These are phyloP conservation scores for Papio anubis DNA, from an alignment of 2,113 vertebrate genomes.

Conservation along the genomic window DNA sequence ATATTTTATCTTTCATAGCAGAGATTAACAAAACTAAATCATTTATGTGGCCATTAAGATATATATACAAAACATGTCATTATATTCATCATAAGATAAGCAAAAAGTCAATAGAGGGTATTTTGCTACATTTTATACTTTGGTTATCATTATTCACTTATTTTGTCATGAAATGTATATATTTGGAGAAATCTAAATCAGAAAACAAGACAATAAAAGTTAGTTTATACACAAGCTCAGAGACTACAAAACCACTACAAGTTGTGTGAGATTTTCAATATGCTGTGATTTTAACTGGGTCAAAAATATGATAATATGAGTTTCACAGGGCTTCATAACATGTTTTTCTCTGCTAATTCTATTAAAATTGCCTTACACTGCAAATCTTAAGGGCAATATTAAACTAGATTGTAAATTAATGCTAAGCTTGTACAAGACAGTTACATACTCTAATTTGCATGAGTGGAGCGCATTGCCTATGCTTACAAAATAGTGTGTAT, in stretches of 20 bases:
- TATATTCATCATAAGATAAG: background rate
- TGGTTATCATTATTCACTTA: background rate
- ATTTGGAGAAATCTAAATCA: background rate
- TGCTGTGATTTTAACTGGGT: background rate
- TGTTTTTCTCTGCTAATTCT: background rate
- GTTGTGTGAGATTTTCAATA: background rate
- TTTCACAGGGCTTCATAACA: background rate
- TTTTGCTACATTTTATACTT: background rate
- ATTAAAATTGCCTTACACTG: conserved; percentile 1
- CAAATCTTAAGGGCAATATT: conserved; percentile 47
- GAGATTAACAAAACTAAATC: background rate
- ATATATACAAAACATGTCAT: background rate
- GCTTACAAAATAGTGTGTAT: background rate
- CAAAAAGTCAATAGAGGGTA: background rate
- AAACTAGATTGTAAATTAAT: conserved; percentile 50
- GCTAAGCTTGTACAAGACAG: conserved; percentile 20
- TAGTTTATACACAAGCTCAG: background rate
- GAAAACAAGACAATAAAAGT: background rate
- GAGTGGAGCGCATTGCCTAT: background rate
- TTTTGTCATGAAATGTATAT: background rate
- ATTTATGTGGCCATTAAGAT: background rate
- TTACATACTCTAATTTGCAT: conserved; percentile 1
- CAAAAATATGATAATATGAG: conserved; percentile 22
- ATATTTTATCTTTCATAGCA: background rate
- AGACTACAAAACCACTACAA: background rate